Evolutionary conservation across 2,797 vertebrate genomes (phyloP), one percentile per base, ranked within the genome.

Genomic region (Karalla daura): DNA sequence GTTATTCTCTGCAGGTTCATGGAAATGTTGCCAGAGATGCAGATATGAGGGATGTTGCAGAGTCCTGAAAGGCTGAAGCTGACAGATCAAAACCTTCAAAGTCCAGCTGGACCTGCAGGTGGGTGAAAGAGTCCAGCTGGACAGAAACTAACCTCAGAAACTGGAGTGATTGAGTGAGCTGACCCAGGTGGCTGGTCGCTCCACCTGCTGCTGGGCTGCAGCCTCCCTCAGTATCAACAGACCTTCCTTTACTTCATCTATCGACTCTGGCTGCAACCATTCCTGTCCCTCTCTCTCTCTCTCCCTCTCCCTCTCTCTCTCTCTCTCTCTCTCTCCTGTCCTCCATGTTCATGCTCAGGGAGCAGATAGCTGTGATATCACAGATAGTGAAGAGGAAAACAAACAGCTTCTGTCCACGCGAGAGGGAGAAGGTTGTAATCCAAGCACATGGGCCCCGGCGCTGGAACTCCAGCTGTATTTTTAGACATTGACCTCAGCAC

Each of bases 381-480:
- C n/a, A 3, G 6, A 15, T 37, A 24, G 12, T 33, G 36, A 35
- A 35, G 5, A 27, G 61, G 47, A 50, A 51, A 33, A 36, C 2
- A 18, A 21, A 35, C 14, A 1, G 46, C 66, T 44, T 32, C 1
- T 17, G 8, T 37, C 39, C 17, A 40, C 17, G 12, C 51, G 49
- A 27, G 25, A 18, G 49, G 25, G 18, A 56, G 27, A 28, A 30
- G 28, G 40, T 32, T 39, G 80, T 80, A 85, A 87, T 86, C 80
- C 56, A 74, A 89, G 70, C 71, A 69, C 25, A 23, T 5, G 14
- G 6, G 54, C 10, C 41, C 28, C 64, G 53, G 17, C 20, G 35
- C 25, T 20, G 7, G 23, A 9, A 32, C 23, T 28, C n/a, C 36
- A 1, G 0, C 32, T 35, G 50, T 89, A 85, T 90, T 86, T 88